These are phyloP conservation scores for Lepisosteus osseus DNA, from an alignment of 2,113 vertebrate species.

Conservation along the genomic window DNA sequence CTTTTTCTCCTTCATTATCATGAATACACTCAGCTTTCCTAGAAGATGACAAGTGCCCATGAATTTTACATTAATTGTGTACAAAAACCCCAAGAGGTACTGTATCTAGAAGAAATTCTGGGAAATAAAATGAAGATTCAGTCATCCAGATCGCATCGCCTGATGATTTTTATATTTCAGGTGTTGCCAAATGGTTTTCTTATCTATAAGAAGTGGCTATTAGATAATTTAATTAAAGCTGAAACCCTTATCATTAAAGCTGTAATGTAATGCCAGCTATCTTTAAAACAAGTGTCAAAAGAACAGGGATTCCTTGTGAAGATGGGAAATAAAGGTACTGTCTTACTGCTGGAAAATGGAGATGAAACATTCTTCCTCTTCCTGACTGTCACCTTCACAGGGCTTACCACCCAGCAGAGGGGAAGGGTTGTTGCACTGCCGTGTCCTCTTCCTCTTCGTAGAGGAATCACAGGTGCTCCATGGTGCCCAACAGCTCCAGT, in stretches of 20 bases:
- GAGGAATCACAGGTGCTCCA: conserved; percentile 73
- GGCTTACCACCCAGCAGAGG: conserved; percentile 64
- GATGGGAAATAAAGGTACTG: not conserved
- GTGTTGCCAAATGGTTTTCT: no score
- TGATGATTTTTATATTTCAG: no score
- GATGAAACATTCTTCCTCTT: conserved; percentile 74
- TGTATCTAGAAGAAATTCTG: no score
- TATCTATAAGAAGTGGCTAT: no score
- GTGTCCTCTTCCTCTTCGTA: conserved; percentile 67
- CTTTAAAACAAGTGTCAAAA: no score
- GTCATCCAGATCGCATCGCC: no score
- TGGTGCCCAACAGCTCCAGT: conserved; percentile 85
- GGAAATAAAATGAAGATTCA: no score
- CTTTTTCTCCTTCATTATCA: conserved; percentile 71
- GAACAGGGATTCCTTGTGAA: not conserved
- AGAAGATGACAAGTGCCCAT: conserved; percentile 23
- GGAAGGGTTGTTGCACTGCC: conserved; percentile 76
- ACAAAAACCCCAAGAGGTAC: not conserved
- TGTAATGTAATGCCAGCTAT: no score
- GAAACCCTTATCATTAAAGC: no score
- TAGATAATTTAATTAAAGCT: no score
- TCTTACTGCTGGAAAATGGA: conserved; percentile 74
- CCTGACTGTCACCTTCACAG: conserved; percentile 57
- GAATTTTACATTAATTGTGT: not conserved
- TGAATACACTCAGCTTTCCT: conserved; percentile 81